These are phyloP conservation scores for Turritopsis rubra DNA, from an alignment of 30 jellyfish, hydroid and myxozoan species.

Conservation along the genomic window DNA sequence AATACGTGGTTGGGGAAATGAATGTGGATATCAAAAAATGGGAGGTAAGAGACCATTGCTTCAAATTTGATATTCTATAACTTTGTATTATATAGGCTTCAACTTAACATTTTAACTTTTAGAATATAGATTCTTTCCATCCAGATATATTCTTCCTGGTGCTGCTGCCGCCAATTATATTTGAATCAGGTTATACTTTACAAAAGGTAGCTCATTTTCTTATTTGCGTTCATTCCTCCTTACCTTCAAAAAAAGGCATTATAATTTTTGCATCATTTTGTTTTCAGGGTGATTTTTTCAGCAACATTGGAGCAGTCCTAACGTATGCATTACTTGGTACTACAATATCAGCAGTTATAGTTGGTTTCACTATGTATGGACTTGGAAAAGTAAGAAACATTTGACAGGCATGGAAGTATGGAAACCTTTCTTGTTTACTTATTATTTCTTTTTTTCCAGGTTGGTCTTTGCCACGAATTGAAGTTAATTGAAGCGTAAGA, in stretches of 20 bases:
- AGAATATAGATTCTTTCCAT: conserved; percentile 65
- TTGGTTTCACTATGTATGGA: conserved; percentile 77
- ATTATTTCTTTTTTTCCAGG: conserved; percentile 22
- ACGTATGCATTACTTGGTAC: conserved; percentile 92
- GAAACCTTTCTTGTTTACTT: background rate
- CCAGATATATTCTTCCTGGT: conserved; percentile 85
- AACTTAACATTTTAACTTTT: background rate
- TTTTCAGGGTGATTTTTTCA: conserved; percentile 85
- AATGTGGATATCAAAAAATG: conserved; percentile 53
- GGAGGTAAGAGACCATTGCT: conserved; percentile 52
- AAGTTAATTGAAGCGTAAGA: conserved; percentile 74
- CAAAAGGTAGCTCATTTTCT: conserved; percentile 88
- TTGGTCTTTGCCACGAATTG: conserved; percentile 36
- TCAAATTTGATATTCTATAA: too few species aligned
- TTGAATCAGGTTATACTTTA: conserved; percentile 83
- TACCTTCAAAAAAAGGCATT: background rate
- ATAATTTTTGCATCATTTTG: background rate
- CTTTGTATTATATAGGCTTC: background rate
- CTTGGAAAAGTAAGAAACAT: conserved; percentile 60
- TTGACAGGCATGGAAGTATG: background rate
- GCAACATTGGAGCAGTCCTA: conserved; percentile 84
- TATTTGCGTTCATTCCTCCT: background rate
- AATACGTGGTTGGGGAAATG: conserved; percentile 43
- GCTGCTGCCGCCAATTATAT: conserved; percentile 88
- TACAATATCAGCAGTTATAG: conserved; percentile 64